These are phyloP conservation scores for Bombus confusus DNA, from an alignment of 1,140 invertebrate species.

Conservation along the genomic window DNA sequence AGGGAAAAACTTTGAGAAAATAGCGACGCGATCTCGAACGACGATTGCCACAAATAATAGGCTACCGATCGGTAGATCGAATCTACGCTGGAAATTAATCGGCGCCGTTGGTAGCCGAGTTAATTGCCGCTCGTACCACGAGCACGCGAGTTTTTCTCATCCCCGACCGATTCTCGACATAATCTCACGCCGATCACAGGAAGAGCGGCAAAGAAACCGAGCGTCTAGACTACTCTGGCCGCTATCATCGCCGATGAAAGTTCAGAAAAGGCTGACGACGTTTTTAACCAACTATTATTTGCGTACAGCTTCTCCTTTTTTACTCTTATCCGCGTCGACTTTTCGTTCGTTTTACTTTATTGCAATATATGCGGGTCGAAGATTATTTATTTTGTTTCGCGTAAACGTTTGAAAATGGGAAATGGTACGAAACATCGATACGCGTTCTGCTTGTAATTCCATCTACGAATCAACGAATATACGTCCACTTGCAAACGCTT, in stretches of 20 bases:
- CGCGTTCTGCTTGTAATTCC: too few species aligned
- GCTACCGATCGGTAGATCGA: not conserved
- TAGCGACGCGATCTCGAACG: not conserved
- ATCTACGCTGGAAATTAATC: slow-evolving; percentile 1
- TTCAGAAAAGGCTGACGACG: not conserved
- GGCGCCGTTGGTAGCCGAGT: not conserved
- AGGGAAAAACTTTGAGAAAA: too few species aligned
- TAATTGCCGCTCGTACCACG: not conserved
- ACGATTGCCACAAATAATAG: not conserved
- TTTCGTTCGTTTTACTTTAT: not conserved
- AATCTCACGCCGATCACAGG: slow-evolving; percentile 1
- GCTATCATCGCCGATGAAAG: not conserved
- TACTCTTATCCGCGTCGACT: not conserved
- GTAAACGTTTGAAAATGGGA: too few species aligned
- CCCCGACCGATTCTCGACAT: not conserved
- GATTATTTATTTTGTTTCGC: too few species aligned
- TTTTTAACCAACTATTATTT: not conserved
- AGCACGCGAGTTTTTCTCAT: not conserved
- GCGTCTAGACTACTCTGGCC: not conserved
- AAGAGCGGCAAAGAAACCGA: not conserved
- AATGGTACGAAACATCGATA: too few species aligned
- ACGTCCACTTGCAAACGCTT: not conserved
- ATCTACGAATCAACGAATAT: too few species aligned
- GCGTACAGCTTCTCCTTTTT: not conserved
- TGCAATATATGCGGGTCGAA: too few species aligned